Evolutionary conservation across 2,113 vertebrate genomes (phyloP).

Genomic region (Dasyurus viverrinus): DNA sequence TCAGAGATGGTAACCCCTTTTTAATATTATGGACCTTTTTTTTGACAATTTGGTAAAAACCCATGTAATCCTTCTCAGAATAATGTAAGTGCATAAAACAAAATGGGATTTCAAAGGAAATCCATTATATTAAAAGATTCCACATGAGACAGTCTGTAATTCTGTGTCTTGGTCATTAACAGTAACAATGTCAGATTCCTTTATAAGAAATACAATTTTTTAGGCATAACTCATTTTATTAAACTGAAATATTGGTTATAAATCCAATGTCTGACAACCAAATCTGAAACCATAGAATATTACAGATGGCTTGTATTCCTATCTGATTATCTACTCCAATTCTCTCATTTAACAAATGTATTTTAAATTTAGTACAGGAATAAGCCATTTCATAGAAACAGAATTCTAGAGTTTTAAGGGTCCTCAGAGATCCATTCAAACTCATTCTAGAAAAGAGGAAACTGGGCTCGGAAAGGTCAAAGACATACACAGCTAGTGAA

Average conservation of each 20-base stretch:
- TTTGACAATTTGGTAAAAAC: not conserved
- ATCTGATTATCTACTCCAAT: not conserved
- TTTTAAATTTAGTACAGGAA: slow-evolving; percentile 28
- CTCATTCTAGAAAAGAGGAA: not conserved
- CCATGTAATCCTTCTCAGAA: not conserved
- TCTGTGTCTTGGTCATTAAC: not conserved
- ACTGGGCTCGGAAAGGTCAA: not conserved
- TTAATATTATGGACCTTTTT: not conserved
- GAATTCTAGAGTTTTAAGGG: not conserved
- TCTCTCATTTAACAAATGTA: not conserved
- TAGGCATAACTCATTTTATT: slow-evolving; percentile 72
- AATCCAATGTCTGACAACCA: slow-evolving; percentile 39
- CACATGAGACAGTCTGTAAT: not conserved
- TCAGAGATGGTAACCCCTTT: not conserved
- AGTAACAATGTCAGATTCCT: slow-evolving; percentile 7
- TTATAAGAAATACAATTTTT: slow-evolving; percentile 52
- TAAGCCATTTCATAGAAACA: not conserved
- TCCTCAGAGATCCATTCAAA: not conserved
- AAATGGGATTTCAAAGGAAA: not conserved
- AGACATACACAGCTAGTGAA: not conserved
- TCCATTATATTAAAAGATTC: not conserved
- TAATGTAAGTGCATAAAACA: not conserved
- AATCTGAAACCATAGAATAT: not conserved
- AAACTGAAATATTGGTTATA: not conserved
- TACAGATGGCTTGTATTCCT: not conserved